Evolutionary conservation across 2,113 vertebrate species (phyloP), one percentile per base, ranked within the genome.

Genomic region (Periophthalmodon schlosseri): DNA sequence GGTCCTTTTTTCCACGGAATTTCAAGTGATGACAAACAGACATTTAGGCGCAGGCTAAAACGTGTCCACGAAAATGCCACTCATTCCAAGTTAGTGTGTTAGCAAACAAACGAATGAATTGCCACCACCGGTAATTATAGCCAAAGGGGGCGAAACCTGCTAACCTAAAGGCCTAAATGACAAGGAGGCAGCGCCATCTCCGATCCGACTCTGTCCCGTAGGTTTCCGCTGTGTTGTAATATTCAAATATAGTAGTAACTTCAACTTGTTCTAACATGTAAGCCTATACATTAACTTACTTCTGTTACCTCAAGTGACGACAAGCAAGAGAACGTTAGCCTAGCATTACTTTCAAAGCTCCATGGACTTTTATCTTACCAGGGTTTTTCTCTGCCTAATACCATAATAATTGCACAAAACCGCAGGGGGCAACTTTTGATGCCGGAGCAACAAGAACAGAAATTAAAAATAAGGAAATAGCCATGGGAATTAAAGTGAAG

Each of bases 321-420:
- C 64, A 24, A 5, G 2, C 5, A 34, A 81, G 50, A 50, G 47
- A 23, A 60, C 20, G 49, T 11, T 44, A 24, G 71, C 28, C 56
- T 46, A 5, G 63, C 68, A 78, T 44, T 12, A 61, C 75, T n/a
- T 23, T 47, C 70, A 76, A 33, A 24, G 68, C 57, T 63, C 74
- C 81, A 28, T 76, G 74, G 66, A 73, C 85, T 86, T 94, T 92
- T 90, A 91, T 90, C 91, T 90, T 82, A 85, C 91, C 14, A 28
- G 57, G 57, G 57, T 85, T 85, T 44, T 78, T 82, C 64, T 11
- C 11, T 77, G 76, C 72, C 86, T 94, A 94, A 94, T 94, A 87
- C 92, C 88, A 90, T 89, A 91, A 92, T 94, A 93, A 94, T 94
- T 94, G 90, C 93, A 82, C 79, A 73, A 9, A 67, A 66, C 93